Conservation (phyloP, 2,888 invertebrate genomes). For the Acleris literana region DNA sequence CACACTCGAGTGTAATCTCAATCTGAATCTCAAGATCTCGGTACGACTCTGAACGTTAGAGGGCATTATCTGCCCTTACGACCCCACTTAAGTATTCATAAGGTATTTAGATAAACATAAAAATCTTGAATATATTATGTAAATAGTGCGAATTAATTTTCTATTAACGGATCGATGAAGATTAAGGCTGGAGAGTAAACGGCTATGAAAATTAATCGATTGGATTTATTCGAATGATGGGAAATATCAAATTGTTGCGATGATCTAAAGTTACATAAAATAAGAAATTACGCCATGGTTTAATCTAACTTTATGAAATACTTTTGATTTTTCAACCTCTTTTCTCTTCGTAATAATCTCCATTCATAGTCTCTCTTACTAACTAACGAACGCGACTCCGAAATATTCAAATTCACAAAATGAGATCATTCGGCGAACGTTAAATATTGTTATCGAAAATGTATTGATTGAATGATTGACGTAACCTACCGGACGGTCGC, state of each 20-base stretch:
- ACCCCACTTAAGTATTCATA: conserved; percentile 34
- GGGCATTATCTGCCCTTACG: conserved; percentile 29
- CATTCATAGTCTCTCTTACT: no score
- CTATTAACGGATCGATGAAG: conserved; percentile 25
- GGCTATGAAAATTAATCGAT: conserved; percentile 23
- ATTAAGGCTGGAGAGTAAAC: conserved; percentile 26
- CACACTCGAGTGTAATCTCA: conserved; percentile 17
- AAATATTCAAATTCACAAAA: no score
- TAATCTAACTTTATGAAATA: no score
- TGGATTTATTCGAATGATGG: conserved; percentile 8
- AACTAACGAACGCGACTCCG: no score
- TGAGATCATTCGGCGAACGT: no score
- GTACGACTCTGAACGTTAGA: conserved; percentile 28
- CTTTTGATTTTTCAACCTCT: no score
- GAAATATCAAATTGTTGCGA: neutral
- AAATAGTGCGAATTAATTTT: conserved; percentile 34
- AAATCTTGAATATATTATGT: conserved; percentile 34
- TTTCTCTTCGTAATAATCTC: no score
- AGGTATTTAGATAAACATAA: conserved; percentile 25
- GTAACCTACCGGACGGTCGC: no score
- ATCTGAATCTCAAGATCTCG: conserved; percentile 29
- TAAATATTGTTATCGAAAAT: no score
- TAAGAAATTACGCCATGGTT: no score
- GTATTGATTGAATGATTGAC: no score
- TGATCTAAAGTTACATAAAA: neutral